A percentile compares a stretch with the other conserved stretches of the same genome.
Evolutionary conservation across 2,888 invertebrate species (phyloP).

Genomic region (Adela reaumurella): DNA sequence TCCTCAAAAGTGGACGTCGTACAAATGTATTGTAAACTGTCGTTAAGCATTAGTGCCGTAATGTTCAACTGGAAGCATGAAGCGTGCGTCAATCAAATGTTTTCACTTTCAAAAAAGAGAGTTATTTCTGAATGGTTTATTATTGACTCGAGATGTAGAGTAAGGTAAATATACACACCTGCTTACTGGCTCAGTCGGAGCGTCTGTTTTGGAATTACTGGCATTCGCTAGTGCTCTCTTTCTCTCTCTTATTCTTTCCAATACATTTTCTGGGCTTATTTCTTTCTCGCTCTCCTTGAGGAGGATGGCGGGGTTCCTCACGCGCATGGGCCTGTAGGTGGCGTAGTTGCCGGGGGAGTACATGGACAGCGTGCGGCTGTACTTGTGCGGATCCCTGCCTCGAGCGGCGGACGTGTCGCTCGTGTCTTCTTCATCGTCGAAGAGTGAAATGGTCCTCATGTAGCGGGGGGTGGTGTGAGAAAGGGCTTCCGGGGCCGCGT

Average conservation of each 20-base stretch:
- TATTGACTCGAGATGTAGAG: constrained; percentile 42
- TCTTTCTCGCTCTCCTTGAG: constrained; percentile 49
- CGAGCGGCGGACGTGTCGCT: constrained; percentile 29
- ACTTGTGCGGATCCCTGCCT: constrained; percentile 37
- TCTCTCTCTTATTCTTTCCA: constrained; percentile 49
- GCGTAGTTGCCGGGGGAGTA: constrained; percentile 50
- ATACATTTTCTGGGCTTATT: constrained; percentile 47
- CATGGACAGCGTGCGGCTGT: constrained; percentile 44
- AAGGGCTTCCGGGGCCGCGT: constrained; percentile 35
- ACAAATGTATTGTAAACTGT: too few relatives aligned
- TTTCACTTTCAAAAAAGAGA: constrained; percentile 34
- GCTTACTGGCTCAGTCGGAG: constrained; percentile 37
- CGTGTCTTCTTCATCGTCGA: constrained; percentile 34
- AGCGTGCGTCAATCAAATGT: constrained; percentile 49
- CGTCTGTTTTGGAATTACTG: constrained; percentile 38
- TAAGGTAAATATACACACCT: constrained; percentile 41
- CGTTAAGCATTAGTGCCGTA: constrained; percentile 48
- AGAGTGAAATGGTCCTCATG: constrained; percentile 41
- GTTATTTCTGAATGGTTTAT: constrained; percentile 31
- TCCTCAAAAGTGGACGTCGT: too few relatives aligned
- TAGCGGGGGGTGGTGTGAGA: constrained; percentile 38
- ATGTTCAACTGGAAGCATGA: constrained; percentile 47
- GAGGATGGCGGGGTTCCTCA: constrained; percentile 47
- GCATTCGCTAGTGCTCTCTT: constrained; percentile 49
- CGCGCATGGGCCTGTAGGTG: constrained; percentile 47